These are phyloP conservation scores for Dryobotodes eremita DNA, from an alignment of 2,888 invertebrate genomes.

Conservation along the genomic window DNA sequence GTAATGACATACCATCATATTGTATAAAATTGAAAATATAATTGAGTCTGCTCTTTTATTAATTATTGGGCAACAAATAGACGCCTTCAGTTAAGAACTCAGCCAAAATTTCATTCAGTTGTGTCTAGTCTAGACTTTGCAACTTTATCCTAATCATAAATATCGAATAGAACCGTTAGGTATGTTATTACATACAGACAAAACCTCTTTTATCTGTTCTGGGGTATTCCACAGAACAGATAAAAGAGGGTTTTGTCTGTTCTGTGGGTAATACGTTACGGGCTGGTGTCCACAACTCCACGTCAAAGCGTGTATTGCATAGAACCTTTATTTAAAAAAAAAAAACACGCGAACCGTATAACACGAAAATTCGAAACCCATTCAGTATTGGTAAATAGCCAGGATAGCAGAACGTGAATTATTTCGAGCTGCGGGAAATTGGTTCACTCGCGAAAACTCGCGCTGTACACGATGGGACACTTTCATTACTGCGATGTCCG, in stretches of 20 bases:
- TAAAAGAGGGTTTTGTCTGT: too few species aligned
- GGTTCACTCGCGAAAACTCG: conserved; percentile 82
- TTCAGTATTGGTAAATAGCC: conserved; percentile 61
- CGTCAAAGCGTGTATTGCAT: too few species aligned
- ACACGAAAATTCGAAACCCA: conserved; percentile 41
- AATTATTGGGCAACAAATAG: neutral
- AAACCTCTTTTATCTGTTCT: too few species aligned
- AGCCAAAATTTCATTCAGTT: conserved; percentile 15
- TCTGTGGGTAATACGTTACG: too few species aligned
- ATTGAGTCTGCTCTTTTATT: neutral
- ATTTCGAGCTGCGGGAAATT: conserved; percentile 78
- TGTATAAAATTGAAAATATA: conserved; percentile 19
- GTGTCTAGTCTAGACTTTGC: conserved; percentile 16
- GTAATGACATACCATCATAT: neutral
- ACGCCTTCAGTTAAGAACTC: conserved; percentile 10
- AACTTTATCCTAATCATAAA: conserved; percentile 22
- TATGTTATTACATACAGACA: too few species aligned
- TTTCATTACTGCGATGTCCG: conserved; percentile 88
- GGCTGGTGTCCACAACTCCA: too few species aligned
- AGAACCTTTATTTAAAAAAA: neutral
- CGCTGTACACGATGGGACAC: conserved; percentile 81
- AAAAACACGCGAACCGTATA: conserved; percentile 28
- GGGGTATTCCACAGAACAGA: too few species aligned
- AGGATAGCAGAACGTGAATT: conserved; percentile 61
- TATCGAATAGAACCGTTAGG: conserved; percentile 1